These are phyloP conservation scores for Metellina segmentata DNA, from an alignment of 2,888 invertebrate genomes.

Conservation along the genomic window DNA sequence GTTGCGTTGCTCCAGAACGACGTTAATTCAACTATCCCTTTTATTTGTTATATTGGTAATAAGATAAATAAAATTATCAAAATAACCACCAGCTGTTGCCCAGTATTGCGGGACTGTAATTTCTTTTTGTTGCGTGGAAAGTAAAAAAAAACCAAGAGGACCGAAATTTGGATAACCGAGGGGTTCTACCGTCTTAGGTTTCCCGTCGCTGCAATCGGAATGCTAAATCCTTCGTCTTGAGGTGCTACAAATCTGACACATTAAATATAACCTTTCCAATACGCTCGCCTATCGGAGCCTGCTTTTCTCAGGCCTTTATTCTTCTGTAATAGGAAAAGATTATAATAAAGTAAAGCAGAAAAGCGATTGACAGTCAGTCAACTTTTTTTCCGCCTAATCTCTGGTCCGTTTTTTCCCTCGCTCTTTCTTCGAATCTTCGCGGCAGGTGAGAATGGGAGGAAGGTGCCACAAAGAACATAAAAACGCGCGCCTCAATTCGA, in stretches of 20 bases:
- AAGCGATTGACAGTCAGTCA: conserved; percentile 63
- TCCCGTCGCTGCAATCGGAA: background rate
- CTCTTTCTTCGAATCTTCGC: background rate
- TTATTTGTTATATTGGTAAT: no score
- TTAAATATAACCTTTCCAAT: conserved; percentile 50
- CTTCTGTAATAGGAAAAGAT: conserved; percentile 62
- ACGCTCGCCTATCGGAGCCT: background rate
- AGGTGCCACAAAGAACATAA: conserved; percentile 37
- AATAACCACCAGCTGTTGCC: background rate
- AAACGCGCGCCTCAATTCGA: conserved; percentile 48
- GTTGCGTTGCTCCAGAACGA: no score
- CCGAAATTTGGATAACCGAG: background rate
- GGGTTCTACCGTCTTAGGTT: background rate
- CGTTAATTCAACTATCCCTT: no score
- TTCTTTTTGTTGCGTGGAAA: background rate
- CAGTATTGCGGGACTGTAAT: background rate
- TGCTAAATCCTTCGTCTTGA: background rate
- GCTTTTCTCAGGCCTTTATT: conserved; percentile 46
- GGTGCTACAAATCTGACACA: conserved; percentile 45
- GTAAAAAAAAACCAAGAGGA: background rate
- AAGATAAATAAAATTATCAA: no score
- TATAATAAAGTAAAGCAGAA: conserved; percentile 37
- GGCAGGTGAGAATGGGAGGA: conserved; percentile 58
- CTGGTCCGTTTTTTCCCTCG: conserved; percentile 33
- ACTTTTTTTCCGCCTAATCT: conserved; percentile 30